These are phyloP conservation scores for Amblyopsis hoosieri DNA, from an alignment of 2,797 vertebrate species.

Conservation along the genomic window DNA sequence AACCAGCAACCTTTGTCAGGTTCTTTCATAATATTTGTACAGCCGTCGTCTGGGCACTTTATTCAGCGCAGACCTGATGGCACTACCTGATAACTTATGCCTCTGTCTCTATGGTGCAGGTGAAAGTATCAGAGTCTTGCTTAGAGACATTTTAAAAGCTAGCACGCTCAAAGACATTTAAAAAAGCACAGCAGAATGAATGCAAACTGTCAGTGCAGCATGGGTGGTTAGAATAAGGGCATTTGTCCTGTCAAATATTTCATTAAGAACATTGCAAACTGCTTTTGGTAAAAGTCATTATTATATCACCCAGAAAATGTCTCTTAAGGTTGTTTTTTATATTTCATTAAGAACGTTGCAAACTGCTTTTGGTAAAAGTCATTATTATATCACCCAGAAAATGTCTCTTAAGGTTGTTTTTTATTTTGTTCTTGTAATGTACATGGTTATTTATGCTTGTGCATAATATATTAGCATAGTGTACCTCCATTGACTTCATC, in stretches of 20 bases:
- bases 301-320: not conserved
- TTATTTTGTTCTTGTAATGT: not conserved
- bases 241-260: constrained; percentile 1
- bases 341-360: too few species aligned
- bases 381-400: not conserved
- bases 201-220: constrained; percentile 21
- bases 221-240: constrained; percentile 17
- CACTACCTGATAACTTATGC: constrained; percentile 59
- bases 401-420: not conserved
- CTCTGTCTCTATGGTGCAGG: constrained; percentile 44
- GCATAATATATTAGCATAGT: not conserved
- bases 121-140: constrained; percentile 47
- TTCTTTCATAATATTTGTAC: constrained; percentile 83
- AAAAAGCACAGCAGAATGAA: constrained; percentile 11
- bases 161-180: too few species aligned
- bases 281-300: constrained; percentile 11
- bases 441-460: not conserved
- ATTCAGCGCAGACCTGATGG: constrained; percentile 71
- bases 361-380: constrained; percentile 6
- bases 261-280: not conserved
- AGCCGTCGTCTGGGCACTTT: constrained; percentile 71
- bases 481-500: not conserved
- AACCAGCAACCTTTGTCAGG: constrained; percentile 82
- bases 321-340: not conserved
- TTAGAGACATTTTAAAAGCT: constrained; percentile 10